Evolutionary conservation across 2,888 invertebrate species (phyloP), one percentile per base, ranked within the genome.

Genomic region (Eustalomyia histrio): DNA sequence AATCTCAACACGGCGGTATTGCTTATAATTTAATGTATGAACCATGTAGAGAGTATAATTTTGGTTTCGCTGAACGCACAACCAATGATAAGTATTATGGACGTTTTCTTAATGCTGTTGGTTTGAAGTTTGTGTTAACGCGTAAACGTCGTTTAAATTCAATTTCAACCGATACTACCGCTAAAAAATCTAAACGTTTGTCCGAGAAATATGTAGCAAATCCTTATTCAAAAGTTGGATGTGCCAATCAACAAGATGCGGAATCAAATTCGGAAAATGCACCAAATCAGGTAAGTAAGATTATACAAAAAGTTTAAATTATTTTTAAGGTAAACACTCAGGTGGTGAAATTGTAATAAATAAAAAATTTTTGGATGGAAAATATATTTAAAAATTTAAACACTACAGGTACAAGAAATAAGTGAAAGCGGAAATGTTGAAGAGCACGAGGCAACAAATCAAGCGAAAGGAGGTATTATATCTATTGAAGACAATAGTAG

Each of bases 81-180:
- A 78, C 71, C 39, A 2, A 60, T 61, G 60, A 86, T 35, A 81
- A 86, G 53, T 87, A 85, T 80, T 91, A 90, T 80, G 88, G 87
- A 0, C 86, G 89, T 3, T 90, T 90, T 55, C 84, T 90, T 0
- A 83, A 85, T 17, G 85, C 87, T 0, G 88, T 86, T 8, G 87
- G 87, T 1, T 67, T 90, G 76, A 85, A 84, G 0, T 84, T 83
- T 60, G 55, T 86, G n/a, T 50, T 86, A 1, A 81, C 63, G 14
- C 81, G 84, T 2, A 85, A 86, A 79, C 84, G 84, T 4, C 57
- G 57, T n/a, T 9, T 52, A 24, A 72, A 17, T 12, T 6, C 17
- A 12, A 24, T 43, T 52, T 29, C 29, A 8, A 3, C 33, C 1
- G 60, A 58, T 14, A 33, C 57, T 2, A 18, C 43, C 0, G 52